Base-by-base conservation (phyloP, 1,140 invertebrate species). In the Drosophila nebulosa region DNA sequence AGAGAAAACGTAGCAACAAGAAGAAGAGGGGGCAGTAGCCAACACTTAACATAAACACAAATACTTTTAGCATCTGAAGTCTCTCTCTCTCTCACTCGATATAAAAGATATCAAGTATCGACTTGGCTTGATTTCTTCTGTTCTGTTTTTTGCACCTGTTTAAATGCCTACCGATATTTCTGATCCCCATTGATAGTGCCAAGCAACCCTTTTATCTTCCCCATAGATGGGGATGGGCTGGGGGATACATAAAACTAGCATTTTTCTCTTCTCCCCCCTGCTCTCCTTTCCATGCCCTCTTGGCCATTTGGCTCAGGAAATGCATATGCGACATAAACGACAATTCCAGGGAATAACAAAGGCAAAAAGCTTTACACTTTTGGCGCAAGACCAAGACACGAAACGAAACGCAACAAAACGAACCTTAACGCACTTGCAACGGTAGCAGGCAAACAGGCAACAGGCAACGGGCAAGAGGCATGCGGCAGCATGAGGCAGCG, bases 61-160 rank as follows among this genome's bases (percentile, higher is more conserved):
- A 63, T 22, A 53, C 60, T 69, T 69, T 78, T 74, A 64, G 64
- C 68, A 81, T 77, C 68, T 75, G 24, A 30, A 63, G 42, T 32
- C 39, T n/a, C n/a, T n/a, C n/a, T n/a, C n/a, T n/a, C n/a, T n/a
- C n/a, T n/a, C n/a, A n/a, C n/a, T 60, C 68, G 66, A 79, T 68
- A 67, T 60, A 74, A 57, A 50, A 55, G 78, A 88, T 89, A 88
- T 88, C 75, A 72, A 78, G 73, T 72, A 89, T 88, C 75, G 83
- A 88, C 64, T 65, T 63, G 71, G 79, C 75, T 71, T 71, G 88
- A 55, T 30, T 26, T 55, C 14, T 75, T 69, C 74, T 81, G 80
- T 81, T 59, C 83, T 88, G 83, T 81, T 77, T 81, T 59, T 89
- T 88, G 83, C 83, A 88, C 83, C 83, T 88, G 83, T 89, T 83